Base-by-base conservation (phyloP, 2,888 invertebrate species). In the Chelonus formosanus region DNA sequence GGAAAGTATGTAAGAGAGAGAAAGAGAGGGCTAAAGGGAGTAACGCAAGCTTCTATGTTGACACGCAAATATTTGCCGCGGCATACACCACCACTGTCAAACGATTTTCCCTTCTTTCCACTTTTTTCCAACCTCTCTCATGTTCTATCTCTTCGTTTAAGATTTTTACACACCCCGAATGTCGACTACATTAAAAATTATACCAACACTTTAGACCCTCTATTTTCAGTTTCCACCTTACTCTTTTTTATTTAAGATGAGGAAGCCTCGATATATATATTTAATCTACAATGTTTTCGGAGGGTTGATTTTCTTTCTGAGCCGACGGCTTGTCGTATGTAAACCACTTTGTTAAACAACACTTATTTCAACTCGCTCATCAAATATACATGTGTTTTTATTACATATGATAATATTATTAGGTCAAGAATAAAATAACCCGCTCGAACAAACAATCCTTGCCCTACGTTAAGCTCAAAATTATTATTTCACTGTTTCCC, bases 41-140 rank as follows among this genome's bases (percentile, higher is more conserved):
- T 57, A 57, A 65, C 64, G 56, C 65, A 62, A 67, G 54, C 67
- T 58, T 69, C 70, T 65, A 70, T 82, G 80, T 82, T 82, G 82
- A 82, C 82, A 76, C 72, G 78, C 80, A 82, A 82, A 82, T 82
- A 82, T 82, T 82, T 82, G 79, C 79, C 75, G 75, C 78, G 75
- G 79, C 77, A 78, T 78, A 79, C 76, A 76, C 77, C 76, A 77
- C 76, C 76, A 76, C 73, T 73, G 75, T 75, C 76, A 71, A 66
- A 65, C 54, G 44, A 52, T 50, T 52, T 52, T 31, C 20, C 34
- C 36, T 31, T 50, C 50, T 40, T 48, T 6, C 34, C 4, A 35
- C 35, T 6, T 5, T 48, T 31, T 59, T 50, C 7, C 10, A 59
- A n/a, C 36, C n/a, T 32, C 50, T 60, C 50, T 5, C 34, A 20